Percentiles rank a stretch among this genome's conserved stretches.
These are phyloP conservation scores for Sinocyclocheilus rhinocerous DNA, from an alignment of 2,113 vertebrate species.

Conservation along the genomic window DNA sequence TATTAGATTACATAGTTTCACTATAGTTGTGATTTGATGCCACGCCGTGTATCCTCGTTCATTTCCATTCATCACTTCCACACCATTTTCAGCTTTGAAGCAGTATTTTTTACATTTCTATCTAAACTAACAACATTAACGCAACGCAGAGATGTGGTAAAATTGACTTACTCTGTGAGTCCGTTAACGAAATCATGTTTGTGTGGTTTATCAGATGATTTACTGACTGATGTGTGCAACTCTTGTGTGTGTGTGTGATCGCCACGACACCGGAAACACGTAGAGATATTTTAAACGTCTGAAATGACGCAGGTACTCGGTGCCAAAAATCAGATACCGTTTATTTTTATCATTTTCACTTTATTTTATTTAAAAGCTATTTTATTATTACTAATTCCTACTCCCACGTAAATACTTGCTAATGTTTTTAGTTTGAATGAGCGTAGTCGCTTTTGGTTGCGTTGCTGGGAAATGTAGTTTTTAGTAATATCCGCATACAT, in stretches of 20 bases:
- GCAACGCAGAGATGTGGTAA: not conserved
- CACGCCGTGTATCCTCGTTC: constrained; percentile 45
- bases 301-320: not conserved
- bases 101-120: not conserved
- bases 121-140: not conserved
- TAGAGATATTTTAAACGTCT: constrained; percentile 36
- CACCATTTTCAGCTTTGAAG: not conserved
- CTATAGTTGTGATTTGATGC: not conserved
- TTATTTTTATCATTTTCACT: not conserved
- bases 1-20: not conserved
- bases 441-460: not conserved
- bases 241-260: constrained; percentile 62
- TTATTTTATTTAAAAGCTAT: not conserved
- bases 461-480: constrained; percentile 37
- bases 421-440: not conserved
- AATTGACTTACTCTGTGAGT: constrained; percentile 88
- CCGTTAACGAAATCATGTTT: constrained; percentile 88
- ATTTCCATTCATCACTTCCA: constrained; percentile 38
- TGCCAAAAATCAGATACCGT: not conserved
- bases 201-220: constrained; percentile 26
- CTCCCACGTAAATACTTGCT: not conserved
- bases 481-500: accelerated
- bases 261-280: constrained; percentile 98
- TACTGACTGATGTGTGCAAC: not conserved
- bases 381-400: not conserved